Evolutionary conservation across 2,888 invertebrate genomes (phyloP).

Genomic region (Charanyca ferruginea): DNA sequence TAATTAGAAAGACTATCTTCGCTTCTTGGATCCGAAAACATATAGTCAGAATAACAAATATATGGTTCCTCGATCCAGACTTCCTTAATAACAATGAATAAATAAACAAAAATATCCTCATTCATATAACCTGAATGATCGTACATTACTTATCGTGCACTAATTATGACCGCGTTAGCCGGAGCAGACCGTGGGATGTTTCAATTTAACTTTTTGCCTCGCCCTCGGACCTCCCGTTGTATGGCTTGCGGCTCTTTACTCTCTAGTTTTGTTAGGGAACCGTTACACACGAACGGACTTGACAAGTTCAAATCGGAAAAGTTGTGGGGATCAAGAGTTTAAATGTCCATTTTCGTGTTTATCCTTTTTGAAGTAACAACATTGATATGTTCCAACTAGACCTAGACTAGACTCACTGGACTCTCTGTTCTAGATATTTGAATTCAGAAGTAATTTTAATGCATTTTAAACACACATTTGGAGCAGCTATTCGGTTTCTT

Average conservation of each 20-base stretch:
- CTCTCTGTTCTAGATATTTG: no score
- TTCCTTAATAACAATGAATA: no score
- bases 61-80: no score
- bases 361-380: not conserved
- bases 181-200: conserved; percentile 72
- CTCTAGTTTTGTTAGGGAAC: conserved; percentile 46
- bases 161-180: conserved; percentile 59
- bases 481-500: no score
- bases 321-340: not conserved
- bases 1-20: no score
- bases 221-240: conserved; percentile 44
- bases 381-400: not conserved
- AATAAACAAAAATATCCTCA: not conserved
- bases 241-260: conserved; percentile 71
- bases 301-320: conserved; percentile 7
- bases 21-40: no score
- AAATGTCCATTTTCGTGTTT: not conserved
- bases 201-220: conserved; percentile 82
- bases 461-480: not conserved
- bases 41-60: no score
- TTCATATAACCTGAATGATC: conserved; percentile 32
- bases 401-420: no score
- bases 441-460: not conserved
- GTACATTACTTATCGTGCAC: conserved; percentile 27
- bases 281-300: conserved; percentile 28